phyloP scores from a whole-genome alignment of 2,113 vertebrate species.

The Reinhardtius hippoglossoides region DNA sequence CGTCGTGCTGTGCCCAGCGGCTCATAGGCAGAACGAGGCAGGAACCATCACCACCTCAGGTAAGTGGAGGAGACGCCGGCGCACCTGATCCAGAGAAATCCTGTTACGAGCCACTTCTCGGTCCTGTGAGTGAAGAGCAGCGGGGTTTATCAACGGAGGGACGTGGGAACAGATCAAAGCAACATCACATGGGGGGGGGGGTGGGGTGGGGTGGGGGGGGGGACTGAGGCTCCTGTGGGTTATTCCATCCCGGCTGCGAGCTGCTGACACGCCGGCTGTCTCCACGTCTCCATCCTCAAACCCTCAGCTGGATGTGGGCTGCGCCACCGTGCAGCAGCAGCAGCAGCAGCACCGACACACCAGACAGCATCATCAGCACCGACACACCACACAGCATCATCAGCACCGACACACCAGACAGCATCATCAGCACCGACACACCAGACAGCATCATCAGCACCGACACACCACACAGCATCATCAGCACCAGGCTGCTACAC shows the following conservation, averaged over 20 bases:
- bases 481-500: conserved; percentile 35
- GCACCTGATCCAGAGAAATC: conserved; percentile 27
- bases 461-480: neutral
- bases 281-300: conserved; percentile 49
- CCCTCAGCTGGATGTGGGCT: conserved; percentile 55
- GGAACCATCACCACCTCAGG: conserved; percentile 22
- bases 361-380: conserved; percentile 45
- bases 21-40: neutral
- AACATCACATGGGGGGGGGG: neutral
- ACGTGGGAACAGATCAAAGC: neutral
- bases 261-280: conserved; percentile 21
- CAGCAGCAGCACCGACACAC: conserved; percentile 40
- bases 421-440: conserved; percentile 14
- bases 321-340: conserved; percentile 59
- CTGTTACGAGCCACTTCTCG: no score
- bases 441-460: neutral
- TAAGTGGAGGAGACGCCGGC: conserved; percentile 28
- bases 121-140: no score
- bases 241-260: conserved; percentile 13
- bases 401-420: conserved; percentile 3
- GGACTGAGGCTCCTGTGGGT: neutral
- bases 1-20: no score
- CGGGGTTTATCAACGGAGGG: no score
- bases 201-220: neutral
- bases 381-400: no score